Base-by-base conservation (phyloP, 2,797 vertebrate genomes). In the Syndactyla subalaris region DNA sequence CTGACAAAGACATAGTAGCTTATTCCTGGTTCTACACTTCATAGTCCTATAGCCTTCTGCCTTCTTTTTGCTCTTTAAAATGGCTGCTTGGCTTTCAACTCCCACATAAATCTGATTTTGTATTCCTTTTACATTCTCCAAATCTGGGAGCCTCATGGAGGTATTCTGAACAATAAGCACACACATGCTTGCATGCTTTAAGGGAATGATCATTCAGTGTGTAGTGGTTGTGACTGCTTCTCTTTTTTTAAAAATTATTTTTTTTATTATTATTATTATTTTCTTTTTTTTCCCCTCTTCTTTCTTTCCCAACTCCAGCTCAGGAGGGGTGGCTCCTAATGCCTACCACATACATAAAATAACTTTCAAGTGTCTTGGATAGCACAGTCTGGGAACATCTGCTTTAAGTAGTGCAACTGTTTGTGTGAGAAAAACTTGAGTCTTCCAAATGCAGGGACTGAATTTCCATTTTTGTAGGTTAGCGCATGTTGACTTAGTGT, bases 221-320 rank as follows among this genome's bases (percentile, higher is more conserved):
- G 3, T n/a, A 30, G 30, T 36, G 22, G 14, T 72, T 78, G 23
- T 2, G 3, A 27, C 63, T 75, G n/a, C 39, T 89, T 75, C 34
- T 46, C 45, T 41, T 41, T 41, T 41, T 41, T 41, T 41, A 15
- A 39, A 39, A 39, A 63, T 17, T 30, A 7, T 20, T 17, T 15
- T 20, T 17, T 15, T 45, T 45, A 49, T 38, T 0, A 45, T 11
- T 8, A 22, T 22, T 17, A n/a, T 0, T 8, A 26, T 0, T 8
- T 76, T 11, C 21, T 34, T 21, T 29, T 29, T 5, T 9, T 2
- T 9, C 7, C 14, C 4, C 12, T 24, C 15, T 46, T 36, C 6
- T 26, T 22, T 58, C 3, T 2, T 43, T 51, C 32, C 7, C 2
- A 17, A 34, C 27, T 23, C 11, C 29, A 51, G 17, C 30, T 83